Evolutionary conservation across 1,140 invertebrate species (phyloP).

Genomic region (Cryptotermes secundus): DNA sequence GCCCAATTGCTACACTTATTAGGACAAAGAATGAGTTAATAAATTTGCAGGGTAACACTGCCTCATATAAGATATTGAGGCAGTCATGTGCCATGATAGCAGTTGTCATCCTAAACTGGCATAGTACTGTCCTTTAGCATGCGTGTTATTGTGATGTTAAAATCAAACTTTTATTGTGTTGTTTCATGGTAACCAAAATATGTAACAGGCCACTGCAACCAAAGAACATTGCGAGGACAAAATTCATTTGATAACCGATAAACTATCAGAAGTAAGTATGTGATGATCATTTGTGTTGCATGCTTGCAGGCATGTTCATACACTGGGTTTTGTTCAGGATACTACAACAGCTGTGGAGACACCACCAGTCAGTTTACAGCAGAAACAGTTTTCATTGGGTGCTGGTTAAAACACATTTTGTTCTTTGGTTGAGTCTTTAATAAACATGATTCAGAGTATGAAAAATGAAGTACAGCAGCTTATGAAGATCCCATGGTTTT

Average conservation of each 20-base stretch:
- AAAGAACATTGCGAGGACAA: conserved; percentile 66
- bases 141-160: conserved; percentile 5
- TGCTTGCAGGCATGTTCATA: neutral
- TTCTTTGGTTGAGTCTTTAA: no score
- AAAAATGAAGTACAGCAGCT: conserved; percentile 3
- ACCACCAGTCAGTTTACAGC: neutral
- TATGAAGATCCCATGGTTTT: neutral
- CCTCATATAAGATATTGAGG: neutral
- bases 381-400: neutral
- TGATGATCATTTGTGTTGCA: neutral
- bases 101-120: neutral
- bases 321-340: neutral
- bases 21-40: no score
- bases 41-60: neutral
- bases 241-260: conserved; percentile 64
- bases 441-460: neutral
- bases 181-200: conserved; percentile 33
- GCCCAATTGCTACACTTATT: no score
- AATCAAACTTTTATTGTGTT: conserved; percentile 32
- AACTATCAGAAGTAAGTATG: conserved; percentile 64
- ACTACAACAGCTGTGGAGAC: neutral
- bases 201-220: conserved; percentile 59
- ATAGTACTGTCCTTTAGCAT: neutral
- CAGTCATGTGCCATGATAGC: neutral
- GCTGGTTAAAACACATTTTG: neutral